phyloP scores from a whole-genome alignment of 2,797 vertebrate species.

The Lutjanus campechanus region DNA sequence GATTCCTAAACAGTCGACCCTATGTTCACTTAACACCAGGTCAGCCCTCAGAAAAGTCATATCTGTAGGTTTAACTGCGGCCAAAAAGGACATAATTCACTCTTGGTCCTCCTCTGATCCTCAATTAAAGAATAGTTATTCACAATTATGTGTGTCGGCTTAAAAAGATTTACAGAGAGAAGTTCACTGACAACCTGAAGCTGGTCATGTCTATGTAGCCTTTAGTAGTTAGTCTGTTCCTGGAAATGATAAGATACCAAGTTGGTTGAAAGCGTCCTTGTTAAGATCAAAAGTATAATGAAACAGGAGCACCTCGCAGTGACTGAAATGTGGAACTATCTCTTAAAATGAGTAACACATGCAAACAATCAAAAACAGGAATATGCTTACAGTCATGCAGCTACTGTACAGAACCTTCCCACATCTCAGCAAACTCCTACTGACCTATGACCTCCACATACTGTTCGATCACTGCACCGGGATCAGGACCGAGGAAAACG shows the following conservation, averaged over 20 bases:
- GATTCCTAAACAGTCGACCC: no score
- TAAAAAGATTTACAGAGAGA: neutral
- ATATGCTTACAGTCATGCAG: neutral
- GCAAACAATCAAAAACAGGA: no score
- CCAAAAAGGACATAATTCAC: no score
- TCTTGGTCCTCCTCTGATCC: no score
- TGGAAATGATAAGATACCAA: no score
- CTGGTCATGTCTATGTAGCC: no score
- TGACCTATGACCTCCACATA: slow-evolving; percentile 92
- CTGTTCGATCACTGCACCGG: slow-evolving; percentile 88
- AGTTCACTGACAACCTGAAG: neutral
- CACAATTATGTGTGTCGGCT: neutral
- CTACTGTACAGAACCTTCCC: neutral
- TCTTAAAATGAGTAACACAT: neutral
- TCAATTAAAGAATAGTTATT: no score
- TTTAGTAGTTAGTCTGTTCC: neutral
- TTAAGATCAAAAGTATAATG: neutral
- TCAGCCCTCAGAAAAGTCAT: no score
- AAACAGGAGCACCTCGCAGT: neutral
- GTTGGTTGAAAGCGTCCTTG: no score
- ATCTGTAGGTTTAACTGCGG: no score
- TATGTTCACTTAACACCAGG: no score
- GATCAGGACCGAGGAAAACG: slow-evolving; percentile 90
- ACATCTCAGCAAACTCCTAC: slow-evolving; percentile 42
- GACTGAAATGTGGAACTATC: neutral